Base-by-base conservation (phyloP, 1,140 invertebrate genomes). In the Drosophila grimshawi region DNA sequence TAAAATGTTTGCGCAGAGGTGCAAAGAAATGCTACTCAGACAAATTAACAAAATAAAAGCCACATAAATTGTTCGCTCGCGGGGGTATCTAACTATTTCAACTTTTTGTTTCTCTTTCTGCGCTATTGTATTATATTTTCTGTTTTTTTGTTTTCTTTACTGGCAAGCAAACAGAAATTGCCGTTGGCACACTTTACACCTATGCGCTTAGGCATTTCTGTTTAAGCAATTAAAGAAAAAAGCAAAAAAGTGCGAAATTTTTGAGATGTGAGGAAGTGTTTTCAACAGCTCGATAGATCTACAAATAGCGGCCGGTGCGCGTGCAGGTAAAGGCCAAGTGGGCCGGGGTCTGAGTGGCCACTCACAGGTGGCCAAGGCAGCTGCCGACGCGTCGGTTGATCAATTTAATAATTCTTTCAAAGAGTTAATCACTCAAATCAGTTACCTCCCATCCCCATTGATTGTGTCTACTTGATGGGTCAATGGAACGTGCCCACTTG, bases 141-240 rank as follows among this genome's bases (percentile, higher is more conserved):
- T 60, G 43, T 43, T 32, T 43, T 48, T 61, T 62, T 68, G 19
- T 65, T 62, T 76, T 81, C 67, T 56, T 78, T 64, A 45, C 65
- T 64, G 62, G 69, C 60, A 60, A 55, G 48, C 43, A 70, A 45
- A 66, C 65, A 35, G 11, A 81, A 78, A 81, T 68, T 76, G 81
- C 81, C 81, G 67, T 76, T 86, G 82, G 82, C 82, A 88, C 82
- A 88, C 82, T 88, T 85, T 75, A 85, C 81, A 85, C 81, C 78
- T 85, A 39, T 39, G 64, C 48, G 62, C 49, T 85, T 64, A 61
- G 63, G 64, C 67, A 67, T 72, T 72, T 81, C 11, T 64, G 60
- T 70, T 80, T 78, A 80, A 81, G 78, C 80, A 82, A 70, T 68
- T 46, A 76, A 62, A 62, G 29, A 35, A 45, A 35, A 7, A 19